Evolutionary conservation across 2,797 vertebrate genomes (phyloP).

Genomic region (Poeciliopsis gracilis): DNA sequence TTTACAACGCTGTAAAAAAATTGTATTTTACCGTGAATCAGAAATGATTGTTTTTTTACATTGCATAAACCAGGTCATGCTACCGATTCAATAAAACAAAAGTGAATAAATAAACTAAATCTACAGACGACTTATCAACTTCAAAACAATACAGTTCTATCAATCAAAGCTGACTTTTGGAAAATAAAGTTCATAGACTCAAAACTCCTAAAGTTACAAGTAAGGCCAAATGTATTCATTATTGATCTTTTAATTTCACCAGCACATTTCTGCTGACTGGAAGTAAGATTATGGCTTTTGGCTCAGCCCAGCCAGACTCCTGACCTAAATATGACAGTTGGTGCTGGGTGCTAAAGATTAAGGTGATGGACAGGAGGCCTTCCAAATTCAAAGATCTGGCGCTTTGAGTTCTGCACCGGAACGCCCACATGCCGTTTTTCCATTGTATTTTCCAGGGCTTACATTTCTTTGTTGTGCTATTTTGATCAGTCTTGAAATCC

Average conservation of each 20-base stretch:
- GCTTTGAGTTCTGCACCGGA: not conserved
- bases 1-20: not conserved
- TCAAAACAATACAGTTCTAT: not conserved
- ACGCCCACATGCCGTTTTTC: no score
- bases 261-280: not conserved
- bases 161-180: not conserved
- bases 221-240: not conserved
- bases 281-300: not conserved
- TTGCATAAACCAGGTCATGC: not conserved
- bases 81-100: not conserved
- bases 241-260: not conserved
- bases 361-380: not conserved
- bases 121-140: not conserved
- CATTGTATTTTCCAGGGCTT: no score
- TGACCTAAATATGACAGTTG: not conserved
- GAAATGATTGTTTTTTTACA: no score
- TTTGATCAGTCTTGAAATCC: no score
- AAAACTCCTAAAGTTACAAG: not conserved
- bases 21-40: no score
- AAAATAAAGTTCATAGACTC: not conserved
- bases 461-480: no score
- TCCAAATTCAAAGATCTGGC: not conserved
- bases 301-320: not conserved
- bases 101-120: not conserved
- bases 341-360: not conserved